phyloP scores from a whole-genome alignment of 1,140 invertebrate genomes.

The Zaprionus ghesquierei region DNA sequence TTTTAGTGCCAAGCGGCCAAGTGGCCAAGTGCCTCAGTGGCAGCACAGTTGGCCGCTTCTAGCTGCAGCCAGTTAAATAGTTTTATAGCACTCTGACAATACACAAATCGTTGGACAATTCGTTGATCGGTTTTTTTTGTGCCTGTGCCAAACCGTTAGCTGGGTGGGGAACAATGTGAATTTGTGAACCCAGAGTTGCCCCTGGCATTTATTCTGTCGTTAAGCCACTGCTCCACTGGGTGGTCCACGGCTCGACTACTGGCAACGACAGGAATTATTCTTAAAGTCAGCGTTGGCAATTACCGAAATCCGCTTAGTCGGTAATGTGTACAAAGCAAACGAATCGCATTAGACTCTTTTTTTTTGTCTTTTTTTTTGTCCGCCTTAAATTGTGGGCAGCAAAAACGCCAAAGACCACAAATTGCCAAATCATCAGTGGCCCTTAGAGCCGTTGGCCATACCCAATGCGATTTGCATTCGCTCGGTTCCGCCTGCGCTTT shows the following conservation, averaged over 20 bases:
- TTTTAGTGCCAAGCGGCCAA: background rate
- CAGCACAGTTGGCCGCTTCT: background rate
- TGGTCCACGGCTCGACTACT: constrained; percentile 38
- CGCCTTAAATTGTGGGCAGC: constrained; percentile 15
- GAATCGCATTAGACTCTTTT: constrained; percentile 49
- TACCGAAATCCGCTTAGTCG: constrained; percentile 72
- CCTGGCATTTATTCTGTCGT: constrained; percentile 70
- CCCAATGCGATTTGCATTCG: constrained; percentile 54
- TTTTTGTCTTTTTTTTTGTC: background rate
- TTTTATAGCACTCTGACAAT: background rate
- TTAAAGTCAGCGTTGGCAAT: constrained; percentile 53
- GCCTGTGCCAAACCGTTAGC: constrained; percentile 48
- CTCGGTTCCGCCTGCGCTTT: constrained; percentile 18
- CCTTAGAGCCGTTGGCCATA: constrained; percentile 47
- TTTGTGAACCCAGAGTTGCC: constrained; percentile 53
- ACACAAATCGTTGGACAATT: constrained; percentile 38
- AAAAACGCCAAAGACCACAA: constrained; percentile 38
- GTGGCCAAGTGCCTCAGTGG: constrained; percentile 24
- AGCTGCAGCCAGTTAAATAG: constrained; percentile 15
- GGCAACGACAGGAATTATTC: constrained; percentile 34
- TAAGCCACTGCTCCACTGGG: constrained; percentile 49
- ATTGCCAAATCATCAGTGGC: constrained; percentile 68
- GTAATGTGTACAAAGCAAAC: constrained; percentile 45
- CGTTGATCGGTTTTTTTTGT: constrained; percentile 40
- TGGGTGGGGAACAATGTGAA: constrained; percentile 27